phyloP scores from a whole-genome alignment of 2,888 invertebrate genomes.

The Thecophora atra region DNA sequence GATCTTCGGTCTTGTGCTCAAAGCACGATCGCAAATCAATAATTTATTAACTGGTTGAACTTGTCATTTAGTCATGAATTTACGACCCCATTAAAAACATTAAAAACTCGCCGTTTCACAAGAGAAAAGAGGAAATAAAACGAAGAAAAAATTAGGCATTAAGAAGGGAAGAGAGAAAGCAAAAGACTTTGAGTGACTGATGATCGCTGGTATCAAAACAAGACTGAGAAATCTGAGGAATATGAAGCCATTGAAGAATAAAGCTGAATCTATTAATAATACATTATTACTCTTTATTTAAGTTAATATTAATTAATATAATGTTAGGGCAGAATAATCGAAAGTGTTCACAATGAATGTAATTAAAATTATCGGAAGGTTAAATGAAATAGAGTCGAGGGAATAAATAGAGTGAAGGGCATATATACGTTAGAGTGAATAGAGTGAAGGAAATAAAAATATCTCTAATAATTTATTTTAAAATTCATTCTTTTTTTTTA shows the following conservation, averaged over 20 bases:
- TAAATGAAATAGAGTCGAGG: background rate
- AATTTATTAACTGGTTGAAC: constrained; percentile 23
- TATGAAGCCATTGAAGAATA: background rate
- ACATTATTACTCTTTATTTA: too few relatives aligned
- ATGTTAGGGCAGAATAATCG: too few relatives aligned
- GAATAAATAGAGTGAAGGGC: background rate
- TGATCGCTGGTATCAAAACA: too few relatives aligned
- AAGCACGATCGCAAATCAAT: constrained; percentile 20
- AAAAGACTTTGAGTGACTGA: background rate
- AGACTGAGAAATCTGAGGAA: too few relatives aligned
- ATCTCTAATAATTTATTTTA: background rate
- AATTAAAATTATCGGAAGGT: background rate
- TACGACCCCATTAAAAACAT: background rate
- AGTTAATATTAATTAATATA: too few relatives aligned
- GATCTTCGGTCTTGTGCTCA: background rate
- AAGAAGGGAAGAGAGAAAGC: background rate
- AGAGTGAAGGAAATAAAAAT: background rate
- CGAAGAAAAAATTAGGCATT: background rate
- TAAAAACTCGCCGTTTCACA: background rate
- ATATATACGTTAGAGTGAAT: background rate
- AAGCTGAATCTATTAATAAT: background rate
- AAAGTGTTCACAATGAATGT: too few relatives aligned
- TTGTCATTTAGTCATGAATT: constrained; percentile 11
- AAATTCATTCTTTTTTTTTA: background rate
- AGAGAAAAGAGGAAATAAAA: background rate